Percentiles rank a stretch among this genome's conserved stretches.
Evolutionary conservation across 2,888 invertebrate species (phyloP).

Genomic region (Diloba caeruleocephala): DNA sequence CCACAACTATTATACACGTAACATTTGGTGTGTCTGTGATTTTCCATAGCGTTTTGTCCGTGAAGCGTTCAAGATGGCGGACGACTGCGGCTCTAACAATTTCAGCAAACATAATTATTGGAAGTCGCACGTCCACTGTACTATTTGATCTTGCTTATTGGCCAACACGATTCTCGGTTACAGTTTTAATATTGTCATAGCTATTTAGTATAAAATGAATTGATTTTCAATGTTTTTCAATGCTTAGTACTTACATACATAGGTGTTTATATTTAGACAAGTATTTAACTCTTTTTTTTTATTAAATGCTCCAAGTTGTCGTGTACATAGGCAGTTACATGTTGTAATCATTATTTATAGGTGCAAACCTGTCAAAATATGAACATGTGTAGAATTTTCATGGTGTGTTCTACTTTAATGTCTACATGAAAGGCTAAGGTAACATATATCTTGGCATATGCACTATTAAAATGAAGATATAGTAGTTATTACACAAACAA

Average conservation of each 20-base stretch:
- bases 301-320: slow-evolving; percentile 18
- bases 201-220: slow-evolving; percentile 64
- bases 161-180: slow-evolving; percentile 66
- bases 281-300: slow-evolving; percentile 43
- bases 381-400: not conserved
- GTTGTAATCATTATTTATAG: slow-evolving; percentile 8
- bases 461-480: too few species aligned
- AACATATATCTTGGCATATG: too few species aligned
- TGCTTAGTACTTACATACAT: slow-evolving; percentile 57
- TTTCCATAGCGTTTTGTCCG: slow-evolving; percentile 63
- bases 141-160: slow-evolving; percentile 83
- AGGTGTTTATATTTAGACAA: slow-evolving; percentile 51
- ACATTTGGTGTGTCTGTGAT: slow-evolving; percentile 62
- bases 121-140: slow-evolving; percentile 79
- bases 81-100: slow-evolving; percentile 70
- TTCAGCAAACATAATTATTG: slow-evolving; percentile 87
- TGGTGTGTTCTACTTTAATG: not conserved
- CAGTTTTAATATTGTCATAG: slow-evolving; percentile 63
- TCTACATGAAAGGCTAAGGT: not conserved
- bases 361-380: not conserved
- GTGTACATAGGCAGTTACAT: slow-evolving; percentile 18
- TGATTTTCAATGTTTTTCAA: slow-evolving; percentile 60
- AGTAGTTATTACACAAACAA: too few species aligned
- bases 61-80: slow-evolving; percentile 72
- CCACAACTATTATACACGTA: slow-evolving; percentile 33